phyloP scores from a whole-genome alignment of 2,797 vertebrate species.

The Urocyon cinereoargenteus region DNA sequence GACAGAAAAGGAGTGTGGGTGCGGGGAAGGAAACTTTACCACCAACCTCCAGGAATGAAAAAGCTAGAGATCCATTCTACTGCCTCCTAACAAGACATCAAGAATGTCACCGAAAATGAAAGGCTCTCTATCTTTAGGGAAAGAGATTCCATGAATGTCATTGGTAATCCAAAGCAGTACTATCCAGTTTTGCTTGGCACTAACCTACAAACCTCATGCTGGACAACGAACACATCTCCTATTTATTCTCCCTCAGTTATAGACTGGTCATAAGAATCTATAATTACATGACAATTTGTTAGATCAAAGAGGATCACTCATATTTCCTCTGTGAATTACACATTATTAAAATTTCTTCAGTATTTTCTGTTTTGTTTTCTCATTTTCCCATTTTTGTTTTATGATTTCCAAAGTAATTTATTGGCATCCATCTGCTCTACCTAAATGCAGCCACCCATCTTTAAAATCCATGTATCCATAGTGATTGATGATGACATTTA shows the following conservation, averaged over 20 bases:
- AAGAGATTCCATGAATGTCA: neutral
- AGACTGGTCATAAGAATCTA: neutral
- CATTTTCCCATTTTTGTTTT: neutral
- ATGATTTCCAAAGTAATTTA: neutral
- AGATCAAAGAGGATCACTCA: neutral
- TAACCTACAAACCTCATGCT: neutral
- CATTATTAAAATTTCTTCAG: neutral
- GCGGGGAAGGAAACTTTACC: neutral
- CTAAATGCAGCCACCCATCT: neutral
- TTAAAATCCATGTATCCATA: neutral
- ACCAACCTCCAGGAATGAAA: neutral
- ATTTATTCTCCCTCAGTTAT: neutral
- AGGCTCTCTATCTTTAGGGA: neutral
- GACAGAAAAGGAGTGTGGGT: neutral
- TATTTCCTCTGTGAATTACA: neutral
- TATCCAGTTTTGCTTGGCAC: neutral
- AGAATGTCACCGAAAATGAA: neutral
- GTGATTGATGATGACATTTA: no score
- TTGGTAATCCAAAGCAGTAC: neutral
- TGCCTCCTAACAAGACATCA: neutral
- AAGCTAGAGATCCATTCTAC: neutral
- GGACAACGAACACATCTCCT: neutral
- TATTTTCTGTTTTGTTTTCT: constrained; percentile 35
- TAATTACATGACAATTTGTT: neutral
- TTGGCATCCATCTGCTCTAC: neutral